Conservation (phyloP, 53 echinoderm and acorn worm genomes). For the Hippasteria phrygiana region DNA sequence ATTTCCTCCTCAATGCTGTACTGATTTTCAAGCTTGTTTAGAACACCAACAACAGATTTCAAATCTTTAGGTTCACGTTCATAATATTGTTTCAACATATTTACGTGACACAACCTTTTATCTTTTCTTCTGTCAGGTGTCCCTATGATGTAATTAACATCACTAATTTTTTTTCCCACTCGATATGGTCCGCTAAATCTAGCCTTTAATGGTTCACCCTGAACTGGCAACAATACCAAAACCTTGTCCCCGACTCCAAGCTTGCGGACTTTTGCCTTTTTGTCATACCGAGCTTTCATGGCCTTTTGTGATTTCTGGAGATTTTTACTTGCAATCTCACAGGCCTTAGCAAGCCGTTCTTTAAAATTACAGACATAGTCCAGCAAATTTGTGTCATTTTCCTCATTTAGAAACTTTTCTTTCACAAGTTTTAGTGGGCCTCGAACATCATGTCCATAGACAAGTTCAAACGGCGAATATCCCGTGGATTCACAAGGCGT, state of each 20-base stretch:
- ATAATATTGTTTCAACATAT: no score
- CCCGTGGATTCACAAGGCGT: slow-evolving; percentile 60
- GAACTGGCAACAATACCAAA: slow-evolving; percentile 65
- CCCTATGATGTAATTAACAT: slow-evolving; percentile 68
- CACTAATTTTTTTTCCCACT: slow-evolving; percentile 29
- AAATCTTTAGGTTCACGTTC: no score
- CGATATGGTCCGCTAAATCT: slow-evolving; percentile 69
- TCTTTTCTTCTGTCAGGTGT: slow-evolving; percentile 47
- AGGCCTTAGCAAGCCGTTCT: slow-evolving; percentile 49
- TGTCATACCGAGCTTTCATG: slow-evolving; percentile 70
- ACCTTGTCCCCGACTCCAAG: slow-evolving; percentile 74
- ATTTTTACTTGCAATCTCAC: slow-evolving; percentile 55
- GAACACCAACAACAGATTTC: no score
- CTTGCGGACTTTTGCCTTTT: no score
- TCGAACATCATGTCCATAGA: slow-evolving; percentile 23
- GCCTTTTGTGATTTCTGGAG: slow-evolving; percentile 40
- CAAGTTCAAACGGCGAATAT: slow-evolving; percentile 37
- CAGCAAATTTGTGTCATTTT: not conserved
- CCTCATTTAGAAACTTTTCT: slow-evolving; percentile 15
- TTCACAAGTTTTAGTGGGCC: slow-evolving; percentile 42
- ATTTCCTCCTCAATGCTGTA: no score
- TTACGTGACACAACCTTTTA: no score
- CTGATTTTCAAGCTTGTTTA: no score
- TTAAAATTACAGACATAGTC: slow-evolving; percentile 36
- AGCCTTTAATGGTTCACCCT: no score